Percentiles rank a stretch among this genome's conserved stretches.
Conservation (phyloP, 2,797 vertebrate species). For the Vultur gryphus region DNA sequence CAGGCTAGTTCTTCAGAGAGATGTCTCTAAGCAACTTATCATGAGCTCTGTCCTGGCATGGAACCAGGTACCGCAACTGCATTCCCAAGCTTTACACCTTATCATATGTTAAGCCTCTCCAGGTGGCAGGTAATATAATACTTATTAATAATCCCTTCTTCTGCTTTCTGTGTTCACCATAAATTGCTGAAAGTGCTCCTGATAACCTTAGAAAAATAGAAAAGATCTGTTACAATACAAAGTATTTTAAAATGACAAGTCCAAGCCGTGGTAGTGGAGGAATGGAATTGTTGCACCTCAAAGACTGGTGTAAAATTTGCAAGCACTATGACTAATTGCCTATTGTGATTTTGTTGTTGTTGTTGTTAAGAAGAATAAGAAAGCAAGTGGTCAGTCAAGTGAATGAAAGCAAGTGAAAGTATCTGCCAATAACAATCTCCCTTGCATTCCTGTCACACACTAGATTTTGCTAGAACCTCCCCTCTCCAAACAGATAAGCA, state of each 20-base stretch:
- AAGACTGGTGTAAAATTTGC: background rate
- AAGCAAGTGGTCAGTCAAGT: background rate
- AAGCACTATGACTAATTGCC: background rate
- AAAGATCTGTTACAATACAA: background rate
- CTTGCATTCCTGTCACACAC: background rate
- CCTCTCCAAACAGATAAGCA: background rate
- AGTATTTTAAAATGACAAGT: background rate
- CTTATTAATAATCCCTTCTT: background rate
- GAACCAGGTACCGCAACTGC: background rate
- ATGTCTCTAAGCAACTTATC: background rate
- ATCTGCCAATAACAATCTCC: background rate
- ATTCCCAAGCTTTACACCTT: background rate
- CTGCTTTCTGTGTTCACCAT: background rate
- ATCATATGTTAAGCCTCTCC: background rate
- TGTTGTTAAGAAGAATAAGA: background rate
- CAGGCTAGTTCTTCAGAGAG: background rate
- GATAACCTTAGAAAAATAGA: background rate
- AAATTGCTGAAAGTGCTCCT: background rate
- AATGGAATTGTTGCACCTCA: background rate
- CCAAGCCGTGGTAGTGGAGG: background rate
- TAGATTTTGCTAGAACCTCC: background rate
- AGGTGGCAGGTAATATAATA: background rate
- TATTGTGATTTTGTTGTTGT: background rate
- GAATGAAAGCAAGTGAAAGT: background rate
- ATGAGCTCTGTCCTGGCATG: background rate